phyloP scores from a whole-genome alignment of 2,888 invertebrate species.

The Clivina fossor region DNA sequence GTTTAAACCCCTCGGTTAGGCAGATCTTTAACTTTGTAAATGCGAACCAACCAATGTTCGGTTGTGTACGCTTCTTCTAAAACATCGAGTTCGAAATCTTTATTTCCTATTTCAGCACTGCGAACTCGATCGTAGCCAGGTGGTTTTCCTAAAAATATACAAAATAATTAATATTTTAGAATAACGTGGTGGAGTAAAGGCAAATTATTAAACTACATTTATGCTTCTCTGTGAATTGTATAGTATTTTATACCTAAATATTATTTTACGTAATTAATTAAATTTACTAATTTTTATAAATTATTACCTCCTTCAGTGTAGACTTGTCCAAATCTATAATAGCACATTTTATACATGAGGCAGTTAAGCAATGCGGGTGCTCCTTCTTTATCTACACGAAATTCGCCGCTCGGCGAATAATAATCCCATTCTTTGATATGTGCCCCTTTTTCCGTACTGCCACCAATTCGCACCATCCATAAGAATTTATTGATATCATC shows the following conservation, averaged over 20 bases:
- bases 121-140: constrained; percentile 96
- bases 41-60: constrained; percentile 98
- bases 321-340: constrained; percentile 95
- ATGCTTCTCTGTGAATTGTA: no score
- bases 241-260: no score
- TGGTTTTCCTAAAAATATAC: constrained; percentile 78
- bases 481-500: constrained; percentile 99
- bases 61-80: constrained; percentile 99
- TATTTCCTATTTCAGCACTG: constrained; percentile 97
- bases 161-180: no score
- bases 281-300: constrained; percentile 40
- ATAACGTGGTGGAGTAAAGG: no score
- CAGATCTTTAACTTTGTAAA: constrained; percentile 95
- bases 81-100: constrained; percentile 96
- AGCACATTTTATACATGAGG: constrained; percentile 99
- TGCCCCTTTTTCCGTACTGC: constrained; percentile 90
- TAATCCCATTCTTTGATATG: constrained; percentile 97
- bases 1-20: constrained; percentile 80
- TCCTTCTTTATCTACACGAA: constrained; percentile 93
- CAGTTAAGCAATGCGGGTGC: constrained; percentile 91
- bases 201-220: no score
- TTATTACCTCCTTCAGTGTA: constrained; percentile 92
- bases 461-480: constrained; percentile 98
- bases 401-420: constrained; percentile 94
- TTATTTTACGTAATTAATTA: constrained; percentile 18